Evolutionary conservation across 1,140 invertebrate genomes (phyloP), one percentile per base, ranked within the genome.

Genomic region (Aphaenogaster rudis): DNA sequence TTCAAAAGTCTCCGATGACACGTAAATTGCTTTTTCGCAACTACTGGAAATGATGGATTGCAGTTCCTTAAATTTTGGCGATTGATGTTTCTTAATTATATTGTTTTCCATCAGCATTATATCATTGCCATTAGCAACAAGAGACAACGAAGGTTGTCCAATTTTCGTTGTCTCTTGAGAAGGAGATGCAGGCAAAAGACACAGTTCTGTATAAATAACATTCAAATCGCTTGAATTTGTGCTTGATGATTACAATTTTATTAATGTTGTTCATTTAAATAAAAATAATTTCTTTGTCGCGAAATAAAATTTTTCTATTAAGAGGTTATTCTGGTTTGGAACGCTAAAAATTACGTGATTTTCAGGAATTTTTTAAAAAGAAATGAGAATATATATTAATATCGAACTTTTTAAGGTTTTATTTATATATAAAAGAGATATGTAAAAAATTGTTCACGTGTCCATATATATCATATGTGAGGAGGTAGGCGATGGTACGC

Each of bases 61-160:
- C n/a, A 54, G 13, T 67, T 52, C 11, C 17, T 79, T 67, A 54
- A 67, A 33, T 67, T 64, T 67, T 67, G 28, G 28, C 50, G 28
- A 80, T 66, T 39, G 33, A 80, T 67, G 33, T 17, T 67, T 45
- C 45, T 39, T 52, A 66, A 79, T 80, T 50, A 48, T 21, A 39
- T 0, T 3, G 7, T 79, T 79, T 69, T 28, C 3, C 36, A 28
- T 77, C 61, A 77, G 21, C 13, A 33, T 61, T 77, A 28, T 8
- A 21, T 39, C 28, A 63, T 74, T 45, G 36, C 36, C 15, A 39
- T 45, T 21, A 57, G 36, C 59, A 48, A n/a, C 42, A 64, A 66
- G 11, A 78, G 17, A 66, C 36, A 39, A 76, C 28, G 28, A 28
- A 28, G 28, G 28, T 28, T 28, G 28, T 28, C 28, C 28, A 28